phyloP scores from a whole-genome alignment of 2,797 vertebrate genomes.

The Pseudomugil tenellus region DNA sequence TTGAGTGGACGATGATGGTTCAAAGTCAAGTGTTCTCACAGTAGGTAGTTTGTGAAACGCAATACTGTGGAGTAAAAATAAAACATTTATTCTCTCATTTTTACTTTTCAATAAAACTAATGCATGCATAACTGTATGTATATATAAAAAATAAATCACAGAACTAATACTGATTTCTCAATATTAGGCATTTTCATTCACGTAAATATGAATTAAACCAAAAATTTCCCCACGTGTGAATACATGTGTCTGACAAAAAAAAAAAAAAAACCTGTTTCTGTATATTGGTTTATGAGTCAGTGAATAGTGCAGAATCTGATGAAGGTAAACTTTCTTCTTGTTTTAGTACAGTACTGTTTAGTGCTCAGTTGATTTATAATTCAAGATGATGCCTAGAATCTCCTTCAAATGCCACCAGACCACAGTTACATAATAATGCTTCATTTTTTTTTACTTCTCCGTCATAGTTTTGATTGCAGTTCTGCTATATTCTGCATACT shows the following conservation, averaged over 20 bases:
- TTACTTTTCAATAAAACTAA: neutral
- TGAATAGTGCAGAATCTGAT: neutral
- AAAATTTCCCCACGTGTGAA: neutral
- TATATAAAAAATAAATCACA: neutral
- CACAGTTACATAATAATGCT: conserved; percentile 18
- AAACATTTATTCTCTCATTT: neutral
- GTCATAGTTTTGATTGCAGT: neutral
- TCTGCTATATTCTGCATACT: conserved; percentile 14
- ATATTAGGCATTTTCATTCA: neutral
- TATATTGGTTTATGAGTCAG: neutral
- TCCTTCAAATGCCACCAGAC: conserved; percentile 45
- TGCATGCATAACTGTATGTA: neutral
- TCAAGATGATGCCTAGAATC: conserved; percentile 13
- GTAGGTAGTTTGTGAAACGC: neutral
- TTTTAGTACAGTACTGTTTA: neutral
- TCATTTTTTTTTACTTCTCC: neutral
- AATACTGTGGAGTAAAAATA: neutral
- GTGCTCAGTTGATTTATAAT: conserved; percentile 37
- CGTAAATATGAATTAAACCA: neutral
- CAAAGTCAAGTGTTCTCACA: neutral
- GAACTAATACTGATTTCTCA: neutral
- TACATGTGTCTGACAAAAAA: neutral
- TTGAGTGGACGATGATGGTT: neutral
- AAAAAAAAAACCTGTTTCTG: neutral
- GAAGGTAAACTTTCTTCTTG: neutral